phyloP scores from a whole-genome alignment of 2,888 invertebrate species.

The Brenthis hecate region DNA sequence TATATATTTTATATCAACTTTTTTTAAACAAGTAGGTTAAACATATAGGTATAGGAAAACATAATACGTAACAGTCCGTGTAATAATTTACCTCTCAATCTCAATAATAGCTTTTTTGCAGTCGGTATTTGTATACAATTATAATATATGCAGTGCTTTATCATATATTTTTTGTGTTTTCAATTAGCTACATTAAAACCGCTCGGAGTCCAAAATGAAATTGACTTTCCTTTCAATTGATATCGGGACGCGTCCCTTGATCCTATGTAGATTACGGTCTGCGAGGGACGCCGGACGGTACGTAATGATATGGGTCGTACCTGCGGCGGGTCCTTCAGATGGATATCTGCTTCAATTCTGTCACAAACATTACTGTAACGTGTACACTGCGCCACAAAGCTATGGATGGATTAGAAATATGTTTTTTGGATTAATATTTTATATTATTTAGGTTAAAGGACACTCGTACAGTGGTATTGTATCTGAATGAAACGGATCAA shows the following conservation, averaged over 20 bases:
- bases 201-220: constrained; percentile 23
- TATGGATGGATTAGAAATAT: background rate
- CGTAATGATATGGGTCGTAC: constrained; percentile 33
- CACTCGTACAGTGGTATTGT: background rate
- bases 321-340: constrained; percentile 32
- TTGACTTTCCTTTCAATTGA: constrained; percentile 30
- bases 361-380: constrained; percentile 33
- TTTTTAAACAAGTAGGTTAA: too few species aligned
- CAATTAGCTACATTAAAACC: constrained; percentile 32
- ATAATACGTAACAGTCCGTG: too few species aligned
- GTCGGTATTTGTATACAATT: too few species aligned
- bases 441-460: background rate
- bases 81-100: too few species aligned
- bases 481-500: background rate
- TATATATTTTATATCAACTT: too few species aligned
- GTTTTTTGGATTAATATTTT: background rate
- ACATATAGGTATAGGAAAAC: too few species aligned
- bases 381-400: constrained; percentile 11
- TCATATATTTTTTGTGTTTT: constrained; percentile 6
- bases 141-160: too few species aligned
- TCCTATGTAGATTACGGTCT: constrained; percentile 38
- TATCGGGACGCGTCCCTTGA: constrained; percentile 21
- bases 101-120: too few species aligned
- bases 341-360: constrained; percentile 33
- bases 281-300: constrained; percentile 23